These are phyloP conservation scores for Neodiprion lecontei DNA, from an alignment of 1,140 invertebrate genomes.

Conservation along the genomic window DNA sequence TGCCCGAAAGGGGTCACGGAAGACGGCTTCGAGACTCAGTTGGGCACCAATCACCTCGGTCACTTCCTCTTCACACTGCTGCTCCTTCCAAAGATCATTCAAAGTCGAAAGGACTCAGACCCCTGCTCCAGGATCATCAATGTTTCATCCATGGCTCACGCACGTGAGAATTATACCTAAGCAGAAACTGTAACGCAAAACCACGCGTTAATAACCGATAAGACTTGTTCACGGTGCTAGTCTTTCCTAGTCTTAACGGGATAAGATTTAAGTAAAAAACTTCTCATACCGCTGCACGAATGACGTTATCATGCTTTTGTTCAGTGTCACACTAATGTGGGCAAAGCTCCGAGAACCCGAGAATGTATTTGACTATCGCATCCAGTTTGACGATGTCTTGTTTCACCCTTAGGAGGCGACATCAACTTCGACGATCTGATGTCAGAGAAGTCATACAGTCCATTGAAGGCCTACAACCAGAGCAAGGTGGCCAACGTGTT, in stretches of 20 bases:
- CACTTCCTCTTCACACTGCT: conserved; percentile 87
- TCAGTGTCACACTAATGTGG: no score
- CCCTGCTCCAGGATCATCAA: conserved; percentile 73
- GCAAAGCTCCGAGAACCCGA: no score
- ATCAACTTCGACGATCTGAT: conserved; percentile 78
- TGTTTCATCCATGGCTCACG: conserved; percentile 72
- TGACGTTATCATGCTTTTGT: no score
- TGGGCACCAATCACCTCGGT: conserved; percentile 81
- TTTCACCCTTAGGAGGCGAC: conserved; percentile 43
- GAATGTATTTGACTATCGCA: no score
- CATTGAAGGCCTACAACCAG: conserved; percentile 68
- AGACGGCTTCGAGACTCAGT: conserved; percentile 83
- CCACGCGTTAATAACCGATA: no score
- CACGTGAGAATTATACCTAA: conserved; percentile 47
- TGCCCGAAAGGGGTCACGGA: conserved; percentile 70
- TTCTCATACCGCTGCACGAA: no score
- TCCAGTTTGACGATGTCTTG: background rate
- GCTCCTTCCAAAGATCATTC: conserved; percentile 68
- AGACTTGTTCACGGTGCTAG: no score
- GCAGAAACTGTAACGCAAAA: no score
- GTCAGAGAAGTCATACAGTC: conserved; percentile 68
- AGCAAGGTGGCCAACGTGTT: conserved; percentile 81
- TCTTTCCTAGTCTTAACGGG: no score
- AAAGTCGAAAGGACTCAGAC: conserved; percentile 47
- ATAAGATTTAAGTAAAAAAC: no score